phyloP scores from a whole-genome alignment of 2,797 vertebrate genomes.

The Danio tinwini region DNA sequence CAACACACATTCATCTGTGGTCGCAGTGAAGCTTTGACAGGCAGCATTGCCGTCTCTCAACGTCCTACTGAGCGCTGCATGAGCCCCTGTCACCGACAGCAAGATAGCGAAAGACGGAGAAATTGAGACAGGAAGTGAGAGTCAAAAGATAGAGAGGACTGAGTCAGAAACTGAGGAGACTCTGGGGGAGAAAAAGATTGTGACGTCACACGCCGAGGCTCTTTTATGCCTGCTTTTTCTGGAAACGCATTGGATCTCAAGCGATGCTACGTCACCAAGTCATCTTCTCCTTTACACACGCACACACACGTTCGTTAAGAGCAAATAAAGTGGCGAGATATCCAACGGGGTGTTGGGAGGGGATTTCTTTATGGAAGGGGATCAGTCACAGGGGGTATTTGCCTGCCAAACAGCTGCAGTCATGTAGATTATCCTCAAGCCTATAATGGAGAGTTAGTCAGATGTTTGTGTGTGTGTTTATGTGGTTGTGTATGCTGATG shows the following conservation, averaged over 20 bases:
- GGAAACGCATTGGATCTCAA: conserved; percentile 21
- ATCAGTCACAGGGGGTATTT: conserved; percentile 43
- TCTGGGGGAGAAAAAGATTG: conserved; percentile 63
- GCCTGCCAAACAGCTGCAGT: conserved; percentile 43
- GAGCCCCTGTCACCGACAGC: conserved; percentile 40
- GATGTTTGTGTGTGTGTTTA: not conserved
- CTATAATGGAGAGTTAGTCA: conserved; percentile 29
- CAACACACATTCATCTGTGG: conserved; percentile 43
- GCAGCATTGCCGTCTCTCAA: conserved; percentile 24
- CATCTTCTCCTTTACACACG: not conserved
- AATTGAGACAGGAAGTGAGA: conserved; percentile 36
- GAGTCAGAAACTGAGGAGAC: conserved; percentile 55
- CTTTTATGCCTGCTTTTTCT: conserved; percentile 29
- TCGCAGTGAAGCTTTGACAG: conserved; percentile 31
- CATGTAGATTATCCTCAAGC: conserved; percentile 47
- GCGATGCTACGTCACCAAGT: not conserved
- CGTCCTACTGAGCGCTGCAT: conserved; percentile 34
- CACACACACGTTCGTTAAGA: not conserved
- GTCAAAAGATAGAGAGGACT: conserved; percentile 43
- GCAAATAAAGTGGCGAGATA: conserved; percentile 35
- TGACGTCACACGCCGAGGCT: conserved; percentile 49
- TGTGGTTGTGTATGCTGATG: conserved; percentile 26
- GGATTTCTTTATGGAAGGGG: conserved; percentile 29
- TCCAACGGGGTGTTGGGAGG: conserved; percentile 18
- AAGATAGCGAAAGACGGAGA: conserved; percentile 40